A percentile compares a stretch with the other conserved stretches of the same genome.
Evolutionary conservation across 2,888 invertebrate species (phyloP).

Genomic region (Hypolimnas misippus): DNA sequence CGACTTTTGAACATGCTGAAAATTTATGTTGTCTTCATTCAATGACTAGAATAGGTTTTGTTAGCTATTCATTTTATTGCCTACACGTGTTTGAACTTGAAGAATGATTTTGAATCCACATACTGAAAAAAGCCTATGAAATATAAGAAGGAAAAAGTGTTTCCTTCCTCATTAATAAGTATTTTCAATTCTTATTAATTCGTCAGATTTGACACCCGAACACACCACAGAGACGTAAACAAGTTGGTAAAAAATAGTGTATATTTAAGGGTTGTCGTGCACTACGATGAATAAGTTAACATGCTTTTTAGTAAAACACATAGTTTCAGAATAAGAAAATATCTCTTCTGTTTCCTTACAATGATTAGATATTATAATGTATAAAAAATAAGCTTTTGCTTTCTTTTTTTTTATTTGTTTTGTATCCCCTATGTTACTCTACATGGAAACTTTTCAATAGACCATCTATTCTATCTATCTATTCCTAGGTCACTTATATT

Average conservation of each 20-base stretch:
- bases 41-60: not conserved
- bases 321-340: too few species aligned
- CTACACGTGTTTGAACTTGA: not conserved
- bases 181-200: constrained; percentile 19
- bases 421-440: too few species aligned
- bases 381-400: too few species aligned
- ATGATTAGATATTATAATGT: too few species aligned
- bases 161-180: constrained; percentile 10
- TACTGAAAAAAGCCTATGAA: not conserved
- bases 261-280: too few species aligned
- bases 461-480: too few species aligned
- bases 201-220: constrained; percentile 25
- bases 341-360: too few species aligned
- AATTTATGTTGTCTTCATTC: constrained; percentile 14
- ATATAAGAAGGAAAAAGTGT: constrained; percentile 12
- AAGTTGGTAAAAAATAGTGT: not conserved
- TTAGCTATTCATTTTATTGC: constrained; percentile 28
- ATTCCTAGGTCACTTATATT: too few species aligned
- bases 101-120: not conserved
- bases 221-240: constrained; percentile 14
- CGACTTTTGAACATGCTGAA: constrained; percentile 85
- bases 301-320: too few species aligned
- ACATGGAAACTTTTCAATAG: too few species aligned
- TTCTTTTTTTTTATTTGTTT: too few species aligned
- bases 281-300: too few species aligned